phyloP scores from a whole-genome alignment of 2,113 vertebrate genomes.

The Microcebus murinus region DNA sequence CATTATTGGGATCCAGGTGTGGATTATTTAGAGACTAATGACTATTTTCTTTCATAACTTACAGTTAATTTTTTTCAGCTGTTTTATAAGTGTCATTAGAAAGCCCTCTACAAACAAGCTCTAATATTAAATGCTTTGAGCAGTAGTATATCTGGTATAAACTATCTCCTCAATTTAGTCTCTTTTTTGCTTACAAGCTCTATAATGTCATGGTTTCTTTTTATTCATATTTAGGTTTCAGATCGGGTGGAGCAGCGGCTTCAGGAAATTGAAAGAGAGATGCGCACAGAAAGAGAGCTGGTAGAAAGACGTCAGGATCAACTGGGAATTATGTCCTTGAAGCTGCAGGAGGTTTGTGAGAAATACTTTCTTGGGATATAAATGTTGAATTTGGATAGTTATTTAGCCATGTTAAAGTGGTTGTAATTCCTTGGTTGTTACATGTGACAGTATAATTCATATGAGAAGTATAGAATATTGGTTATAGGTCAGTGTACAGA shows the following conservation, averaged over 20 bases:
- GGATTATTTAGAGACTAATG: conserved; percentile 5
- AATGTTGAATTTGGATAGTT: not conserved
- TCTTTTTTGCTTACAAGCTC: not conserved
- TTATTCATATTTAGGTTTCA: conserved; percentile 85
- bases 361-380: not conserved
- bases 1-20: conserved; percentile 25
- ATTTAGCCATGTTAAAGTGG: not conserved
- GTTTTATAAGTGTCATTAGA: not conserved
- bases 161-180: not conserved
- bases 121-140: not conserved
- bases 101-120: not conserved
- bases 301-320: conserved; percentile 87
- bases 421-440: not conserved
- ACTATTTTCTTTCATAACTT: conserved; percentile 36
- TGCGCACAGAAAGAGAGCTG: conserved; percentile 86
- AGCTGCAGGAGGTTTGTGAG: conserved; percentile 90
- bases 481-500: not conserved
- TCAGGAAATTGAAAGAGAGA: conserved; percentile 92
- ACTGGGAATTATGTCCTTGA: conserved; percentile 85
- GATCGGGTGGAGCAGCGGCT: conserved; percentile 92
- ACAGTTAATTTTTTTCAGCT: not conserved
- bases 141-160: not conserved
- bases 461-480: not conserved
- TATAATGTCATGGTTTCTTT: conserved; percentile 12
- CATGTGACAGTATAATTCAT: not conserved